These are phyloP conservation scores for Tachina lurida DNA, from an alignment of 2,888 invertebrate species.

Conservation along the genomic window DNA sequence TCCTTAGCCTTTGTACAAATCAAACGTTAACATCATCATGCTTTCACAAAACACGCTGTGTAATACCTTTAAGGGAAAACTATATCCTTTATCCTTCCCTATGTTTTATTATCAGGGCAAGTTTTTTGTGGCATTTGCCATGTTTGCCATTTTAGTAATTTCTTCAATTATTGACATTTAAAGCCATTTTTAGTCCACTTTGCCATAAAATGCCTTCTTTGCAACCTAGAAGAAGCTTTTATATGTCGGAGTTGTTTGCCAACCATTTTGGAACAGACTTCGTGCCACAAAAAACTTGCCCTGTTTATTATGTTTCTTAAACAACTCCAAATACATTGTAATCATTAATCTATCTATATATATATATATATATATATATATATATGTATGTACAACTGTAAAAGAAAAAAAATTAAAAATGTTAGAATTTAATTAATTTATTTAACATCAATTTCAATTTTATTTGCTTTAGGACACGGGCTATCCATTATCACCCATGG, in stretches of 20 bases:
- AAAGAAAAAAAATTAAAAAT: background rate
- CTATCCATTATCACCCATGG: constrained; percentile 87
- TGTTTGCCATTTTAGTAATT: too few species aligned
- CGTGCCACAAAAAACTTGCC: too few species aligned
- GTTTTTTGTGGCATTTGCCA: too few species aligned
- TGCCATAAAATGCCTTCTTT: too few species aligned
- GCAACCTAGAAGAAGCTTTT: too few species aligned
- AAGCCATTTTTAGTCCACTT: too few species aligned
- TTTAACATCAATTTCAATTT: background rate
- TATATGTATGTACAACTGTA: background rate
- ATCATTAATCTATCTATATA: background rate
- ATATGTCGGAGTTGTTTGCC: too few species aligned
- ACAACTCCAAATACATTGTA: background rate
- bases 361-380: background rate
- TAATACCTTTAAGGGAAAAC: constrained; percentile 45
- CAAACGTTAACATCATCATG: constrained; percentile 63
- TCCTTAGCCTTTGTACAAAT: constrained; percentile 14
- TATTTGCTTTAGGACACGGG: constrained; percentile 75
- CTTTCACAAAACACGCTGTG: constrained; percentile 69
- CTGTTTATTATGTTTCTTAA: constrained; percentile 10
- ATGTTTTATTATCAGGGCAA: too few species aligned
- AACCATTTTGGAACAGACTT: too few species aligned
- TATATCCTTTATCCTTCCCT: constrained; percentile 12
- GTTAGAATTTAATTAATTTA: background rate
- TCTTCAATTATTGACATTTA: too few species aligned